Evolutionary conservation across 2,797 vertebrate species (phyloP).

Genomic region (Lerista edwardsae): DNA sequence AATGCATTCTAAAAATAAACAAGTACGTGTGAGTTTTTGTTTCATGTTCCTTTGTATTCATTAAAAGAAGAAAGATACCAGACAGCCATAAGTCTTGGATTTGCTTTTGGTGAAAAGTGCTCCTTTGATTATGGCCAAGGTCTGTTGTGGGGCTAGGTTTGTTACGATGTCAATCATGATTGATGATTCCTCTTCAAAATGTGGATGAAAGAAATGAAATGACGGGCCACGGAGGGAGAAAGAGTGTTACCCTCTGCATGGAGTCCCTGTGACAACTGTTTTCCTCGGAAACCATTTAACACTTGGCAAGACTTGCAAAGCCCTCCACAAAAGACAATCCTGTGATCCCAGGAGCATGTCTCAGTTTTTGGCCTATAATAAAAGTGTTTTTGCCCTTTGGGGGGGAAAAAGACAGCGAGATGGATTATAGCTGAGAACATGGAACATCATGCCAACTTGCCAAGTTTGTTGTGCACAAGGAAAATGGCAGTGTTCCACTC

Average conservation of each 20-base stretch:
- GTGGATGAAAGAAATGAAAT: constrained; percentile 47
- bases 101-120: background rate
- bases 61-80: background rate
- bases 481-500: constrained; percentile 54
- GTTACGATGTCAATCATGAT: constrained; percentile 8
- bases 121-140: background rate
- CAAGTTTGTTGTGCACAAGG: constrained; percentile 42
- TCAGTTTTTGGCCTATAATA: constrained; percentile 46
- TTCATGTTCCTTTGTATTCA: background rate
- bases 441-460: constrained; percentile 40
- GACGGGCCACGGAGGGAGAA: constrained; percentile 12
- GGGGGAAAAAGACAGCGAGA: constrained; percentile 36
- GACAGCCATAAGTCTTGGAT: background rate
- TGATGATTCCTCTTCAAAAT: constrained; percentile 14
- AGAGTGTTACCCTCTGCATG: constrained; percentile 9
- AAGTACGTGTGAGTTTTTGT: background rate
- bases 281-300: constrained; percentile 48
- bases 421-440: constrained; percentile 46
- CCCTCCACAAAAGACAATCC: background rate
- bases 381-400: constrained; percentile 52
- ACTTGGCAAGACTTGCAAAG: constrained; percentile 32
- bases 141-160: background rate
- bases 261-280: constrained; percentile 41
- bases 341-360: constrained; percentile 26
- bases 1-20: background rate